phyloP scores from a whole-genome alignment of 2,113 vertebrate genomes.

The Callochromis pleurospilus region DNA sequence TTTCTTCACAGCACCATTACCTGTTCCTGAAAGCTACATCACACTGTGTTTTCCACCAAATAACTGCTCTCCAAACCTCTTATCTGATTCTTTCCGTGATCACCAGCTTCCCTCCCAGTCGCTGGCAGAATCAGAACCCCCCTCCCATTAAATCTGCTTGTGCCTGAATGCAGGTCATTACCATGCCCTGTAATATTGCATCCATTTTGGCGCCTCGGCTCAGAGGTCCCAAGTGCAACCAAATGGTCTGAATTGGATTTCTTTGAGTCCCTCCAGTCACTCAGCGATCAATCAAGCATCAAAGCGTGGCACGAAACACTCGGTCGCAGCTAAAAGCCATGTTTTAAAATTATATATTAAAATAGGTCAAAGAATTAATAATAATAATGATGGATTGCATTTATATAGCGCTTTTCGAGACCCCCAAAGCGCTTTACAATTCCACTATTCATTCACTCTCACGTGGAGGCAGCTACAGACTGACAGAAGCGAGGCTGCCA shows the following conservation, averaged over 20 bases:
- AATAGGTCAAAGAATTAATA: background rate
- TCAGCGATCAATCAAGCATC: background rate
- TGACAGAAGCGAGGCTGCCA: background rate
- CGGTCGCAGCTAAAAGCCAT: background rate
- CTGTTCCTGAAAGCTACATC: background rate
- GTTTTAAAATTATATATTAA: background rate
- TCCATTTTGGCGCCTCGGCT: background rate
- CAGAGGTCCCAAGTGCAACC: background rate
- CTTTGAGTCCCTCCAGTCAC: background rate
- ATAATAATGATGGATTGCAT: background rate
- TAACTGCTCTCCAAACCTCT: background rate
- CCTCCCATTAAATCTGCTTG: background rate
- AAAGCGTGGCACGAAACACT: rapidly evolving
- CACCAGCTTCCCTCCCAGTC: background rate
- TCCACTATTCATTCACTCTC: background rate
- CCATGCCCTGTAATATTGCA: background rate
- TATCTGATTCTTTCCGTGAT: background rate
- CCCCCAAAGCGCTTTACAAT: rapidly evolving
- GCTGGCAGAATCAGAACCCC: background rate
- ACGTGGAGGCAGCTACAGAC: background rate
- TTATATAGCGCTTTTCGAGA: rapidly evolving
- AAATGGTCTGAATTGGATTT: background rate
- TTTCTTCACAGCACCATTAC: background rate
- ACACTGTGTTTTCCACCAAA: background rate
- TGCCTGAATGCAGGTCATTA: background rate